phyloP scores from a whole-genome alignment of 2,113 vertebrate genomes.

The Nannobrachium achirus region DNA sequence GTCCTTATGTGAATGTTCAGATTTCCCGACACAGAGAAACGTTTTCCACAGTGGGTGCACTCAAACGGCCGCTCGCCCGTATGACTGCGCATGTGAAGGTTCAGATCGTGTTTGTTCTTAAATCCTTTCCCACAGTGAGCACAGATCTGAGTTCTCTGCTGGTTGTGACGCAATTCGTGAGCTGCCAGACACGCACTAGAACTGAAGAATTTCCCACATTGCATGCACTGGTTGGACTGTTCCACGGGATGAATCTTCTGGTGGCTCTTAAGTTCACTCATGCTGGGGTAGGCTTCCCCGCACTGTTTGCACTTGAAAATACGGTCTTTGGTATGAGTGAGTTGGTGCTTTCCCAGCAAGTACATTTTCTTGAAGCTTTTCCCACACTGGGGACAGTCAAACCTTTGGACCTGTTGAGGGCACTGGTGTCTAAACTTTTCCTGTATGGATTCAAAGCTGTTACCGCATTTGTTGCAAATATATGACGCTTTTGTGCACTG shows the following conservation, averaged over 20 bases:
- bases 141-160: conserved; percentile 43
- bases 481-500: conserved; percentile 56
- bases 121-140: conserved; percentile 46
- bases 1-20: conserved; percentile 54
- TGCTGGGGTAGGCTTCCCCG: conserved; percentile 23
- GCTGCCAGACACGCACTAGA: conserved; percentile 1
- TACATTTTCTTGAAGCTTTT: conserved; percentile 50
- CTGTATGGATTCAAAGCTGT: conserved; percentile 44
- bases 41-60: conserved; percentile 57
- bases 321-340: conserved; percentile 36
- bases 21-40: conserved; percentile 46
- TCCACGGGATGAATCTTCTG: conserved; percentile 43
- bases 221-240: conserved; percentile 42
- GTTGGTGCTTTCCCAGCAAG: conserved; percentile 46
- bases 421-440: conserved; percentile 49
- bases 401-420: conserved; percentile 26
- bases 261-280: conserved; percentile 48
- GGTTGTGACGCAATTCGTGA: conserved; percentile 47
- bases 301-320: conserved; percentile 54
- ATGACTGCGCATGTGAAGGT: conserved; percentile 57
- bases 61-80: conserved; percentile 61
- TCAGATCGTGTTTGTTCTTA: conserved; percentile 38
- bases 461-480: conserved; percentile 56
- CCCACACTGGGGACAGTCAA: conserved; percentile 56
- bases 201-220: conserved; percentile 57